Evolutionary conservation across 2,113 vertebrate genomes (phyloP).

Genomic region (Crotalus tigris): DNA sequence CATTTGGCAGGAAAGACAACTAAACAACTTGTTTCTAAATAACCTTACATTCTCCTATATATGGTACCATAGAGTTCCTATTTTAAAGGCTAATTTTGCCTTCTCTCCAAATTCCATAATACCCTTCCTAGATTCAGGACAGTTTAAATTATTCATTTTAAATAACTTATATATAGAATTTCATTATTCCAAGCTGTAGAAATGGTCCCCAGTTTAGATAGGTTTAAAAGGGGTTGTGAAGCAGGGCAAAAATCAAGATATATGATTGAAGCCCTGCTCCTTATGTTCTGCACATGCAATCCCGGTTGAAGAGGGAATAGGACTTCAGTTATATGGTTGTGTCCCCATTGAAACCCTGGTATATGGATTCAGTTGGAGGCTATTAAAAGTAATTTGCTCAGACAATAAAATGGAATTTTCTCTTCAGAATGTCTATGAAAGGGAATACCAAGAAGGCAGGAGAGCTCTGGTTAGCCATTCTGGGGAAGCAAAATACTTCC

Average conservation of each 20-base stretch:
- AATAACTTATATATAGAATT: neutral
- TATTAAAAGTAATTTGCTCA: neutral
- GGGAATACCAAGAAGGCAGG: neutral
- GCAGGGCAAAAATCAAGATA: neutral
- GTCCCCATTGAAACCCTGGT: neutral
- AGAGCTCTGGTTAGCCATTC: neutral
- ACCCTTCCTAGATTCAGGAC: neutral
- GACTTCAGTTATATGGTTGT: neutral
- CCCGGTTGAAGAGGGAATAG: neutral
- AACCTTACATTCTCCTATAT: neutral
- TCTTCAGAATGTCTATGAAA: neutral
- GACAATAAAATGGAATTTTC: no score
- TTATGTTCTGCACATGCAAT: neutral
- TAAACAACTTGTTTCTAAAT: slow-evolving; percentile 6
- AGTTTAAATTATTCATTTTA: neutral
- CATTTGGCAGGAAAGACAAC: neutral
- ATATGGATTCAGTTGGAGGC: neutral
- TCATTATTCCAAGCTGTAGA: neutral
- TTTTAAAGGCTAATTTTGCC: neutral
- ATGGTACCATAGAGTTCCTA: neutral
- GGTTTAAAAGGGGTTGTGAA: neutral
- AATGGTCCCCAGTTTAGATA: neutral
- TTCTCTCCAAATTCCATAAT: neutral
- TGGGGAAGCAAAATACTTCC: neutral
- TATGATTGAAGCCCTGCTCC: neutral